phyloP scores from a whole-genome alignment of 1,140 invertebrate genomes.

The Cyclargus thomasi region DNA sequence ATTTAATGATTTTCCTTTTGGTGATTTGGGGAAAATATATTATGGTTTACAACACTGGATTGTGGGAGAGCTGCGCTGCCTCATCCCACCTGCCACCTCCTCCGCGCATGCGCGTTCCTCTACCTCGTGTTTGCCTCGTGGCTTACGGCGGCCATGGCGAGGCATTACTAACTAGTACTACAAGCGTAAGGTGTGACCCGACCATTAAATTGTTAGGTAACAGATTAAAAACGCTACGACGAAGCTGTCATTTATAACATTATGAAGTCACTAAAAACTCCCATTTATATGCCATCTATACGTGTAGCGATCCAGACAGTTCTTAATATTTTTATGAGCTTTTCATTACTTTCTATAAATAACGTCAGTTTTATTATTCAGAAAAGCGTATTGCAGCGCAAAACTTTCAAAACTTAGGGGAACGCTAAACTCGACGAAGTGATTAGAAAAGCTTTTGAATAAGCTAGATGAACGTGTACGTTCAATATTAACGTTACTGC shows the following conservation, averaged over 20 bases:
- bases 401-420: neutral
- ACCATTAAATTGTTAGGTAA: neutral
- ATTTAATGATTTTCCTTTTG: too few relatives aligned
- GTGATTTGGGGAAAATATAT: too few relatives aligned
- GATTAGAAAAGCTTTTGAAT: conserved; percentile 9
- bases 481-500: conserved; percentile 37
- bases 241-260: too few relatives aligned
- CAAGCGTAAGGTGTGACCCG: neutral
- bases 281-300: neutral
- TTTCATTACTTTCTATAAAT: neutral
- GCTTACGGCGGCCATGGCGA: conserved; percentile 40
- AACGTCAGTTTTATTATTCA: neutral
- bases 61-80: neutral
- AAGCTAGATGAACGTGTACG: conserved; percentile 20
- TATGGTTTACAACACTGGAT: neutral
- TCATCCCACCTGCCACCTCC: conserved; percentile 16
- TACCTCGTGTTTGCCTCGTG: conserved; percentile 61
- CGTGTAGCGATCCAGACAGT: neutral
- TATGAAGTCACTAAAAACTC: too few relatives aligned
- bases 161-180: conserved; percentile 34
- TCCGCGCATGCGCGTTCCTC: conserved; percentile 59
- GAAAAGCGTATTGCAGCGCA: neutral
- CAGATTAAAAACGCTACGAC: too few relatives aligned
- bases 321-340: neutral
- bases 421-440: neutral